These are phyloP conservation scores for Spilogale gracilis DNA, from an alignment of 2,113 vertebrate species.

Conservation along the genomic window DNA sequence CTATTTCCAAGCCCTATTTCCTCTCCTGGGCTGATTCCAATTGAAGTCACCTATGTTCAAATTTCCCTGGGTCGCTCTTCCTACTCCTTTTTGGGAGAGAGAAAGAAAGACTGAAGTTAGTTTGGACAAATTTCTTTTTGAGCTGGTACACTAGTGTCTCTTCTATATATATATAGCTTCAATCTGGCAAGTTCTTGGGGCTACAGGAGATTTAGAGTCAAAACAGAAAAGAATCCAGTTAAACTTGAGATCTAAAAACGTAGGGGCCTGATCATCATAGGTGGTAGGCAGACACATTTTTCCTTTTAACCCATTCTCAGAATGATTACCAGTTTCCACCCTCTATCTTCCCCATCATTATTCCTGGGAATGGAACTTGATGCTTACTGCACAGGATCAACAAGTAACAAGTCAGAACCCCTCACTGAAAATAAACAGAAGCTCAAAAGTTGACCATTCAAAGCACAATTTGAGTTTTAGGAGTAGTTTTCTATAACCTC, in stretches of 20 bases:
- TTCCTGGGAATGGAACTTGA: neutral
- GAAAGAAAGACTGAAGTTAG: neutral
- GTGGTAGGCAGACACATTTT: neutral
- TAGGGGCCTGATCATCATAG: neutral
- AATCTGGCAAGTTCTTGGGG: neutral
- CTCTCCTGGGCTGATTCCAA: neutral
- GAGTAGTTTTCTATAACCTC: neutral
- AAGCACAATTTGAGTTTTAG: neutral
- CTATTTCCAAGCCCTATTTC: neutral
- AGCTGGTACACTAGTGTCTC: neutral
- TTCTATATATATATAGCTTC: neutral
- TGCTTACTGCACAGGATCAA: neutral
- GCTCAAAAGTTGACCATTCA: neutral
- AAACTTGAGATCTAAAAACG: neutral
- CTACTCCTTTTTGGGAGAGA: neutral
- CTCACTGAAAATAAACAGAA: neutral
- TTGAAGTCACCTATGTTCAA: neutral
- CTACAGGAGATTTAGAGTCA: neutral
- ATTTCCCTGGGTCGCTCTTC: neutral
- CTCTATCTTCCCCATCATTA: neutral
- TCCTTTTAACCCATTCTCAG: neutral
- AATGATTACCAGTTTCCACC: neutral
- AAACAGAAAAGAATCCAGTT: conserved; percentile 6
- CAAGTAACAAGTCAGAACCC: neutral
- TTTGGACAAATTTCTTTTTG: conserved; percentile 36